A percentile compares a stretch with the other conserved stretches of the same genome.
phyloP scores from a whole-genome alignment of 2,113 vertebrate species.

The Malurus cyaneus region DNA sequence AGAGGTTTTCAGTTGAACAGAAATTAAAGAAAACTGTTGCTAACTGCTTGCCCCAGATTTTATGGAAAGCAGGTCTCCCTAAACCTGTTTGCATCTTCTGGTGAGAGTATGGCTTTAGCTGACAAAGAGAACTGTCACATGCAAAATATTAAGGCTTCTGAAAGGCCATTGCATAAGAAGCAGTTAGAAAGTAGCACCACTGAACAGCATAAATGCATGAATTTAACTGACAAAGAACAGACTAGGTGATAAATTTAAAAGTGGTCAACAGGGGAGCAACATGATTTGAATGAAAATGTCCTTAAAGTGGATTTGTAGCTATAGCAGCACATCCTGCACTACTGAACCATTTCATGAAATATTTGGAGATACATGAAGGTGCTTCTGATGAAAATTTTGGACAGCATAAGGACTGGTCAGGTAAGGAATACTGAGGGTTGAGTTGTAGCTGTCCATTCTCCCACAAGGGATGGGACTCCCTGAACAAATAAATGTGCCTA shows the following conservation, averaged over 20 bases:
- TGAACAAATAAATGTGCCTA: background rate
- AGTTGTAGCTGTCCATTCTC: background rate
- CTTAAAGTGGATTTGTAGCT: background rate
- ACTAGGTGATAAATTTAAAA: background rate
- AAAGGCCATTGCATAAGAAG: background rate
- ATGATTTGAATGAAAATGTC: background rate
- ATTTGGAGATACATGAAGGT: background rate
- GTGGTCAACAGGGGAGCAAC: background rate
- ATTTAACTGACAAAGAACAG: background rate
- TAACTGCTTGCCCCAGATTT: background rate
- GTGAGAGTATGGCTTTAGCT: background rate
- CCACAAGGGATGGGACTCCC: background rate
- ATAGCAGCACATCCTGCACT: background rate
- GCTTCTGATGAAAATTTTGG: background rate
- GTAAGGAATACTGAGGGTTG: background rate
- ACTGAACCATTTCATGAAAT: background rate
- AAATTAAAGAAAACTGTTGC: background rate
- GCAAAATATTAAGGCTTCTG: background rate
- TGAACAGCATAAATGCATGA: background rate
- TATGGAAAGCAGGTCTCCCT: background rate
- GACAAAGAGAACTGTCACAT: background rate
- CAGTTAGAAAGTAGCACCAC: background rate
- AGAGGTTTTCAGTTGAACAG: background rate
- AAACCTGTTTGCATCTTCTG: background rate
- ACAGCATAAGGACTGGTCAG: rapidly evolving